phyloP scores from a whole-genome alignment of 2,888 invertebrate species.

The Xestia xanthographa region DNA sequence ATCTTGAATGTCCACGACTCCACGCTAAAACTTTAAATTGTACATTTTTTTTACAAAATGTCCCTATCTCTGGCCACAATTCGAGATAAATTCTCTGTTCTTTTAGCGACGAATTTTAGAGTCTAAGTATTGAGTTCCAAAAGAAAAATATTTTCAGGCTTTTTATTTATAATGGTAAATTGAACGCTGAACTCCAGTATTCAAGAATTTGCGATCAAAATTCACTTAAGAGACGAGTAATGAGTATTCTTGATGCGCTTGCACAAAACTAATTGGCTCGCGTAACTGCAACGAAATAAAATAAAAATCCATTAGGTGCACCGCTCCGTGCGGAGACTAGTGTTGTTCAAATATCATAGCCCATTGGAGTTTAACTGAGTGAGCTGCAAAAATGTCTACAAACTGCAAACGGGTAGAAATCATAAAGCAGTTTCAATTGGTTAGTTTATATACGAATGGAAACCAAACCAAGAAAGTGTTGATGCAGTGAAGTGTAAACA shows the following conservation, averaged over 20 bases:
- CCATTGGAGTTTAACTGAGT: slow-evolving; percentile 52
- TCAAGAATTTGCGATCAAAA: slow-evolving; percentile 68
- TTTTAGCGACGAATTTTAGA: neutral
- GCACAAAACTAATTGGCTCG: slow-evolving; percentile 85
- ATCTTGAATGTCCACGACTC: slow-evolving; percentile 56
- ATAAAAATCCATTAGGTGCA: slow-evolving; percentile 83
- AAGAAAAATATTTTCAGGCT: neutral
- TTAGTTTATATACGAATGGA: slow-evolving; percentile 11
- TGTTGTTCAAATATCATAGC: slow-evolving; percentile 66
- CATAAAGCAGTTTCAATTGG: slow-evolving; percentile 22
- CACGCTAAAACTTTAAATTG: slow-evolving; percentile 52
- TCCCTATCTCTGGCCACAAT: slow-evolving; percentile 13
- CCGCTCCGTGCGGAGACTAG: slow-evolving; percentile 72
- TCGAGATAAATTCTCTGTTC: slow-evolving; percentile 30
- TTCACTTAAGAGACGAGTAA: slow-evolving; percentile 77
- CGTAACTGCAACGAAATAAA: slow-evolving; percentile 84
- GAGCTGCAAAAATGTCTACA: slow-evolving; percentile 34
- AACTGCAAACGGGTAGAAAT: slow-evolving; percentile 8
- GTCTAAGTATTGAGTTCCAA: neutral
- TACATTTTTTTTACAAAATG: slow-evolving; percentile 34
- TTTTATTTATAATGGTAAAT: neutral
- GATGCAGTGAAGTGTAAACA: slow-evolving; percentile 46
- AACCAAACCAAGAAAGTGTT: slow-evolving; percentile 31
- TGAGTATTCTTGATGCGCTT: slow-evolving; percentile 84
- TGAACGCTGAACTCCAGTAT: slow-evolving; percentile 33